Base-by-base conservation (phyloP, 1,140 invertebrate genomes). In the Chrysopa pallens region DNA sequence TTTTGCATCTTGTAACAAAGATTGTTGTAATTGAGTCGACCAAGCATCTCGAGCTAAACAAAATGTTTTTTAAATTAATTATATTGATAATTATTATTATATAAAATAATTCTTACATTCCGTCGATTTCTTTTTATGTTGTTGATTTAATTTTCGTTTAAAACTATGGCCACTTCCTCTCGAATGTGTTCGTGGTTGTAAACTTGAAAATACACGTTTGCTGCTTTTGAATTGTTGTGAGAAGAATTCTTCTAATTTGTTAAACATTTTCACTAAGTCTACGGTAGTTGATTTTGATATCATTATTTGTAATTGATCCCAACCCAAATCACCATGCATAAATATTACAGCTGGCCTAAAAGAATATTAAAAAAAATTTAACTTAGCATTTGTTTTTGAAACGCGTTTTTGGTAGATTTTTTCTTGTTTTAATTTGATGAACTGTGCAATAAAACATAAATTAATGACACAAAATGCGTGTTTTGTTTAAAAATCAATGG, bases 231-330 rank as follows among this genome's bases (percentile, higher is more conserved):
- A 92, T 63, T 93, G 88, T 56, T 94, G 87, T 38, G 82, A 83
- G 59, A 96, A 96, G 65, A 96, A 98, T 66, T 97, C 92, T 53
- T 96, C 91, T 7, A 96, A 67, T 60, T 95, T 95, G 42, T 86
- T 80, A 55, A 86, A 89, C 84, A 97, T 95, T 66, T 96, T 96
- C 2, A 96, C 66, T 14, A 97, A 65, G 66, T 98, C 93, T 0
- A 91, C 88, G 0, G 91, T 96, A 0, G 93, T 96, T 17, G 90
- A 94, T 61, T 92, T 85, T 11, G 85, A 91, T 52, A 98, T 95
- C 73, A 96, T 83, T 15, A 96, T 73, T 66, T 98, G 92, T 9
- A 94, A 69, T 60, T 94, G 89, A 56, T 95, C 89, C 93, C 92
- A 98, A 35, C 72, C 74, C 31, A 98, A 66, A 51, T 89, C 84